phyloP scores from a whole-genome alignment of 1,140 invertebrate genomes.

The Trichoplusia ni region DNA sequence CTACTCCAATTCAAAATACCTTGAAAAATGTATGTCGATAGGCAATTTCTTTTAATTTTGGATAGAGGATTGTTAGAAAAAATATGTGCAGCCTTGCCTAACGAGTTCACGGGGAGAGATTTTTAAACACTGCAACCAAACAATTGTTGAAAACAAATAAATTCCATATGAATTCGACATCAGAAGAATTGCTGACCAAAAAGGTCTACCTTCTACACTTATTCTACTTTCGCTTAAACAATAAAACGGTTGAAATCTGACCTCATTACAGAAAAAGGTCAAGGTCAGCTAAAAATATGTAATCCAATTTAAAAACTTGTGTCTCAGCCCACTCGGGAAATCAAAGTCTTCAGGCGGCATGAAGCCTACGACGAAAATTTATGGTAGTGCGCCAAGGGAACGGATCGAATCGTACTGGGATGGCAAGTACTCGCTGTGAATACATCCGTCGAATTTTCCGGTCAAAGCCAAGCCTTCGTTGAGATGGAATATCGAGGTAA shows the following conservation, averaged over 20 bases:
- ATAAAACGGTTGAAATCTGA: slow-evolving; percentile 22
- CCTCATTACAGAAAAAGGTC: slow-evolving; percentile 24
- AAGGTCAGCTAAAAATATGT: slow-evolving; percentile 32
- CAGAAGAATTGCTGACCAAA: too few species aligned
- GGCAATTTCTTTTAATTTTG: too few species aligned
- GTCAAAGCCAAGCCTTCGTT: slow-evolving; percentile 21
- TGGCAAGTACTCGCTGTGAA: slow-evolving; percentile 20
- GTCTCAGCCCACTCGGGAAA: slow-evolving; percentile 63
- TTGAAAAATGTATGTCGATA: not conserved
- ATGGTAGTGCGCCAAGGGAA: slow-evolving; percentile 48
- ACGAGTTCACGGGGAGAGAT: too few species aligned
- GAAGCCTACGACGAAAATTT: slow-evolving; percentile 55
- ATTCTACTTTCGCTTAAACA: too few species aligned
- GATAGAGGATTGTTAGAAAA: too few species aligned
- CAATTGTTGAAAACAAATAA: not conserved
- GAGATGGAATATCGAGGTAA: too few species aligned
- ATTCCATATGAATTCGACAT: too few species aligned
- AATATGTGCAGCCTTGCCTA: too few species aligned
- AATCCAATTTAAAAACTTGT: slow-evolving; percentile 39
- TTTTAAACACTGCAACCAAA: not conserved
- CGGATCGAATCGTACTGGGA: slow-evolving; percentile 23
- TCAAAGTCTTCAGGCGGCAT: slow-evolving; percentile 50
- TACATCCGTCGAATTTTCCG: not conserved
- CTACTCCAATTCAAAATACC: not conserved
- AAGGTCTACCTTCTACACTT: too few species aligned